Conservation (phyloP, 2,113 vertebrate genomes). For the Dasypus novemcinctus region DNA sequence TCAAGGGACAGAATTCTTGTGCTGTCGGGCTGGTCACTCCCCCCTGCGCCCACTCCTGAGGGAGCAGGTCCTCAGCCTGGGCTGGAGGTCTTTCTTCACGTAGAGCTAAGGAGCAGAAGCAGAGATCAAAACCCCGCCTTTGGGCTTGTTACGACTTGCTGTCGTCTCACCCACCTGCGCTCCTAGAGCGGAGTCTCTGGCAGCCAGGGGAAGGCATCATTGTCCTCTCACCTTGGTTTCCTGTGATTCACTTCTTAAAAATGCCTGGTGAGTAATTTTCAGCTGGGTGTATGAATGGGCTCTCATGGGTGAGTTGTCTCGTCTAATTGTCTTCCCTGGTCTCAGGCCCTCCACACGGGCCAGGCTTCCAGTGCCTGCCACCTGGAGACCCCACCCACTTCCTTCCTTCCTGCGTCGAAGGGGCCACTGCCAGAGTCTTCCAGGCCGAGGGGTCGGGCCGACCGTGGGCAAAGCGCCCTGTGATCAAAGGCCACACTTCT, state of each 20-base stretch:
- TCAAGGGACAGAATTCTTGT: neutral
- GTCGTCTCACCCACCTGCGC: neutral
- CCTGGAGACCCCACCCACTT: neutral
- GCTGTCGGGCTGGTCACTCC: neutral
- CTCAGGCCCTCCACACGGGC: neutral
- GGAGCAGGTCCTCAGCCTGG: neutral
- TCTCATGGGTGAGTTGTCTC: neutral
- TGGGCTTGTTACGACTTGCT: neutral
- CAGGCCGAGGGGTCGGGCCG: neutral
- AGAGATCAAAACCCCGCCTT: neutral
- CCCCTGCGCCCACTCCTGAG: neutral
- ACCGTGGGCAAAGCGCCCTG: slow-evolving; percentile 51
- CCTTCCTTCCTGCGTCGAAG: neutral
- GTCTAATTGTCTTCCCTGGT: neutral
- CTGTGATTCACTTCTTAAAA: neutral
- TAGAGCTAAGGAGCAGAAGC: neutral
- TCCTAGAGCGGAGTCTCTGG: neutral
- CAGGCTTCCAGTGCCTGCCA: neutral
- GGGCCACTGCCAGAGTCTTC: neutral
- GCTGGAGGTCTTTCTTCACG: neutral
- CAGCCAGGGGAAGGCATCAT: neutral
- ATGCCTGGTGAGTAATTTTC: neutral
- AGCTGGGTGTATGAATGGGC: neutral
- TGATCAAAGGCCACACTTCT: slow-evolving; percentile 70
- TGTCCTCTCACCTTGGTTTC: neutral